These are phyloP conservation scores for Eupithecia vulgata DNA, from an alignment of 2,888 invertebrate genomes.

Conservation along the genomic window DNA sequence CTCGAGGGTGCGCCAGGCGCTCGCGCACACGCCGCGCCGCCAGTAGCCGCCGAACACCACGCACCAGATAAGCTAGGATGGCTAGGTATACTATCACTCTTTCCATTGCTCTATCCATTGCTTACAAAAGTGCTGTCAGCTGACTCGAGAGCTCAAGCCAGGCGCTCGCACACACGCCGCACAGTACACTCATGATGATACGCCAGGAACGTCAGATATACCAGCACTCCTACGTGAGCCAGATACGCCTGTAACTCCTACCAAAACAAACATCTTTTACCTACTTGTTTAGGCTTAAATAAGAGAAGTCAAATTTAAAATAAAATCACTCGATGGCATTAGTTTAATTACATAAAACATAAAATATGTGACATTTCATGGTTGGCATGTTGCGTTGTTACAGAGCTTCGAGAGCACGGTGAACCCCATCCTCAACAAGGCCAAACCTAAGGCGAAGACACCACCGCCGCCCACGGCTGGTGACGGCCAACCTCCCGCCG, in stretches of 20 bases:
- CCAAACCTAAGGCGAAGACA: constrained; percentile 91
- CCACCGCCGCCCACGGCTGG: constrained; percentile 69
- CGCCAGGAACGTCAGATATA: too few relatives aligned
- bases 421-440: constrained; percentile 93
- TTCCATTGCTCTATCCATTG: too few relatives aligned
- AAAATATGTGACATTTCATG: background rate
- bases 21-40: constrained; percentile 87
- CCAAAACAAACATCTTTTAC: too few relatives aligned
- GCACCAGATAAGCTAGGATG: constrained; percentile 91
- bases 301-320: too few relatives aligned
- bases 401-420: constrained; percentile 85
- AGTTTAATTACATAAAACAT: background rate
- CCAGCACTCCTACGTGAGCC: too few relatives aligned
- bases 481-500: constrained; percentile 57
- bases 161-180: too few relatives aligned
- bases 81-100: constrained; percentile 67
- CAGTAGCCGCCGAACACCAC: constrained; percentile 90
- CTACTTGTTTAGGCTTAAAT: too few relatives aligned
- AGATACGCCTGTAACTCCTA: background rate
- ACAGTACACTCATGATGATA: too few relatives aligned
- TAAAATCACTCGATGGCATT: background rate
- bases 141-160: too few relatives aligned
- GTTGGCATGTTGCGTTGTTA: constrained; percentile 42
- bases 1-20: constrained; percentile 89
- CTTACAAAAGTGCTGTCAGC: too few relatives aligned